These are phyloP conservation scores for Bombus ignitus DNA, from an alignment of 1,140 invertebrate species.

Conservation along the genomic window DNA sequence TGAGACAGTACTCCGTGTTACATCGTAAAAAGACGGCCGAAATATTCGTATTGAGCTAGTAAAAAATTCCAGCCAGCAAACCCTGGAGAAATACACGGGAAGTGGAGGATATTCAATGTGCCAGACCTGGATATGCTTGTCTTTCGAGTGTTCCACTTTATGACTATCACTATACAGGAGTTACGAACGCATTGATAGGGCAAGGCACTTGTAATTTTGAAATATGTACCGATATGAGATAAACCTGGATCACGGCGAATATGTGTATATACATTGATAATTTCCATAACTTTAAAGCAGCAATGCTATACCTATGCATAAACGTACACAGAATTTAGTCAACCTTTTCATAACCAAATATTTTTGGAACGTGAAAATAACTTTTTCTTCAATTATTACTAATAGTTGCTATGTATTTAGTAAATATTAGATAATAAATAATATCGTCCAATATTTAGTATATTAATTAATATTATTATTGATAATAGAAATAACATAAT, in stretches of 20 bases:
- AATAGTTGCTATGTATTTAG: too few relatives aligned
- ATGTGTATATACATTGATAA: not conserved
- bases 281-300: not conserved
- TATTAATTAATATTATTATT: not conserved
- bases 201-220: not conserved
- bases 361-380: not conserved
- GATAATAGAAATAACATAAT: too few relatives aligned
- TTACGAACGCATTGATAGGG: not conserved
- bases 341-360: not conserved
- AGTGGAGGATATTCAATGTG: conserved; percentile 25
- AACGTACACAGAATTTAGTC: not conserved
- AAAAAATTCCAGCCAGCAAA: conserved; percentile 10
- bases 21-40: conserved; percentile 25
- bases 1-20: conserved; percentile 6
- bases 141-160: conserved; percentile 27
- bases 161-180: not conserved
- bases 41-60: conserved; percentile 9
- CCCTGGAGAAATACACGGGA: conserved; percentile 43
- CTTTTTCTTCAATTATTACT: not conserved
- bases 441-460: too few relatives aligned
- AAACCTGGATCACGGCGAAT: not conserved
- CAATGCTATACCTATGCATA: not conserved
- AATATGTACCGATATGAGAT: not conserved
- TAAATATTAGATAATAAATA: too few relatives aligned
- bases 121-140: conserved; percentile 18